Evolutionary conservation across 2,797 vertebrate genomes (phyloP).

Genomic region (Megalops cyprinoides): DNA sequence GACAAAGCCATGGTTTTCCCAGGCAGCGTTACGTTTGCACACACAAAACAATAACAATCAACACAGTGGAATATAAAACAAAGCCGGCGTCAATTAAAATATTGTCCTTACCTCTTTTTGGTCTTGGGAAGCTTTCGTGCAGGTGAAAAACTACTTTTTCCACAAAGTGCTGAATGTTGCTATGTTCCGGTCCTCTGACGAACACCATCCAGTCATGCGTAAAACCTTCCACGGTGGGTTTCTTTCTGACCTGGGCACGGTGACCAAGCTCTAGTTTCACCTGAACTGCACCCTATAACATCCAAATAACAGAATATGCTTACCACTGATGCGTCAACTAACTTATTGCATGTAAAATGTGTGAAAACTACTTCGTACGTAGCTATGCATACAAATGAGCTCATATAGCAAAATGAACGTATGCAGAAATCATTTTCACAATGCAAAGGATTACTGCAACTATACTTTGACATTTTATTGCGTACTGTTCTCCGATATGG

Average conservation of each 20-base stretch:
- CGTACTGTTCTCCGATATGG: not conserved
- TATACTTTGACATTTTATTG: not conserved
- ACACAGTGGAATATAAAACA: not conserved
- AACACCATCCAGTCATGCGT: slow-evolving; percentile 99
- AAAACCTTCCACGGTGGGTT: slow-evolving; percentile 96
- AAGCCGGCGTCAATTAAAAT: not conserved
- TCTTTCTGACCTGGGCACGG: slow-evolving; percentile 95
- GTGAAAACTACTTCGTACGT: not conserved
- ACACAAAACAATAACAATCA: not conserved
- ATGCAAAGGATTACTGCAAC: not conserved
- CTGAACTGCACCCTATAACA: slow-evolving; percentile 91
- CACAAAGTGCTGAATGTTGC: slow-evolving; percentile 99
- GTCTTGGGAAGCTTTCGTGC: slow-evolving; percentile 96
- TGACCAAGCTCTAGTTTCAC: slow-evolving; percentile 98
- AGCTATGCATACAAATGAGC: not conserved
- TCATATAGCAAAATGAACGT: not conserved
- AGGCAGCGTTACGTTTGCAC: not conserved
- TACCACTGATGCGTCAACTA: slow-evolving; percentile 8
- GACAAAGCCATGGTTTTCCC: not conserved
- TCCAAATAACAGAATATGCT: slow-evolving; percentile 31
- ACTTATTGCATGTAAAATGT: not conserved
- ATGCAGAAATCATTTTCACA: not conserved
- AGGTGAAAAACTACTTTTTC: slow-evolving; percentile 99
- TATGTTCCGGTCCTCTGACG: slow-evolving; percentile 93
- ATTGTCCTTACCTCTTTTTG: slow-evolving; percentile 89